Base-by-base conservation (phyloP, 2,888 invertebrate species). In the Malachius bipustulatus region DNA sequence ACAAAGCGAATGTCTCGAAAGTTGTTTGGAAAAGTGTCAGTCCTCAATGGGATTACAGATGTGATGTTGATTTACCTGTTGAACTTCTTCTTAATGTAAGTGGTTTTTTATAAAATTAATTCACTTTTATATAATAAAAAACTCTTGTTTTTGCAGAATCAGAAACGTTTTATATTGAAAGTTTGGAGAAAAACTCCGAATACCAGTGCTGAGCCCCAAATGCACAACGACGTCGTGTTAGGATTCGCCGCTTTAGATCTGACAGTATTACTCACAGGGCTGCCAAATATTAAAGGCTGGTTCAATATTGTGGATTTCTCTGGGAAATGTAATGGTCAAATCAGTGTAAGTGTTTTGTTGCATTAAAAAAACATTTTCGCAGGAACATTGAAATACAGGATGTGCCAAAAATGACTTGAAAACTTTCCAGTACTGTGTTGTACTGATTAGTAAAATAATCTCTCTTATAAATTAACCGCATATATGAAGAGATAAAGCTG, bases 271-370 rank as follows among this genome's bases (percentile, higher is more conserved):
- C 47, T 63, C 12, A 60, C 64, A 24, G 67, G 68, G 3, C 62
- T 70, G 43, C 65, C 69, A 6, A 62, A 62, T 16, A 63, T 75
- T 32, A 67, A 66, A 31, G 75, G 73, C n/a, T 74, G 73, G 70
- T 75, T 71, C 48, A 72, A 74, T 50, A 71, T 77, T 30, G 63
- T 72, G n/a, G 74, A 75, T 47, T 71, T 73, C 43, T 54, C 60
- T 3, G 66, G 66, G 4, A 64, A 66, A 34, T 68, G 70, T 30
- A 71, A 71, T 40, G 77, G 76, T 2, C 74, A 75, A 50, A 65
- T 77, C 29, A 70, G 75, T 55, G 68, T 75, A 48, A 52, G 45
- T 43, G n/a, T n/a, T n/a, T n/a, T n/a, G n/a, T n/a, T n/a, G n/a
- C n/a, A n/a, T n/a, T n/a, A n/a, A n/a, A n/a, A n/a, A n/a, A n/a